Conservation (phyloP, 2,113 vertebrate species). For the Colius striatus region DNA sequence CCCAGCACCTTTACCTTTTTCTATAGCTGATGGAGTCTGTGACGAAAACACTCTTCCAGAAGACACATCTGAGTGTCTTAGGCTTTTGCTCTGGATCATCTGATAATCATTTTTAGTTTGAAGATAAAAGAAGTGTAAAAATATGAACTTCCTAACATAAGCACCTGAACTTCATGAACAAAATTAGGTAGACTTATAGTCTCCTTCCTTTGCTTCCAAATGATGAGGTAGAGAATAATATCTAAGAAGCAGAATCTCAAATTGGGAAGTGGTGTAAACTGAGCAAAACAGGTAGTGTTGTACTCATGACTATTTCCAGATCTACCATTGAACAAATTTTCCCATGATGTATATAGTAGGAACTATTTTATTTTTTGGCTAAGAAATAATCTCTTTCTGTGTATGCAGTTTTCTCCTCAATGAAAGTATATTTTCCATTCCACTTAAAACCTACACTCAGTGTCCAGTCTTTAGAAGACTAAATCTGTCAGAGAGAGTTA, state of each 20-base stretch:
- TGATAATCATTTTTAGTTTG: not conserved
- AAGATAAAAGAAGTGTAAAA: not conserved
- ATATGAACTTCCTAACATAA: not conserved
- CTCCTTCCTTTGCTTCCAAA: not conserved
- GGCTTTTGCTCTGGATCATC: not conserved
- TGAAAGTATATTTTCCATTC: constrained; percentile 14
- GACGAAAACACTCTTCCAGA: not conserved
- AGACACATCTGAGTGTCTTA: not conserved
- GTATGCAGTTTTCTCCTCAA: not conserved
- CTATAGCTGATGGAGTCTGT: not conserved
- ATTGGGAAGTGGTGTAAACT: not conserved
- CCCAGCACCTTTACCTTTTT: not conserved
- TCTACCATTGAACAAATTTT: not conserved
- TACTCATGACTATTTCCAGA: not conserved
- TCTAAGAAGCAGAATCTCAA: not conserved
- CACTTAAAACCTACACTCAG: not conserved
- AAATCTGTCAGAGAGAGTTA: constrained; percentile 3
- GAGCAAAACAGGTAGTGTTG: not conserved
- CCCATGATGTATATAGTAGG: not conserved
- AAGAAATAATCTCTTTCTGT: not conserved
- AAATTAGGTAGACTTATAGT: not conserved
- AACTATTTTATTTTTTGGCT: not conserved
- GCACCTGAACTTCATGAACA: not conserved
- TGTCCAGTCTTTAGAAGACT: not conserved
- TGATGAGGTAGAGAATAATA: not conserved